Evolutionary conservation across 2,113 vertebrate species (phyloP), one percentile per base, ranked within the genome.

Genomic region (Ochotona curzoniae): DNA sequence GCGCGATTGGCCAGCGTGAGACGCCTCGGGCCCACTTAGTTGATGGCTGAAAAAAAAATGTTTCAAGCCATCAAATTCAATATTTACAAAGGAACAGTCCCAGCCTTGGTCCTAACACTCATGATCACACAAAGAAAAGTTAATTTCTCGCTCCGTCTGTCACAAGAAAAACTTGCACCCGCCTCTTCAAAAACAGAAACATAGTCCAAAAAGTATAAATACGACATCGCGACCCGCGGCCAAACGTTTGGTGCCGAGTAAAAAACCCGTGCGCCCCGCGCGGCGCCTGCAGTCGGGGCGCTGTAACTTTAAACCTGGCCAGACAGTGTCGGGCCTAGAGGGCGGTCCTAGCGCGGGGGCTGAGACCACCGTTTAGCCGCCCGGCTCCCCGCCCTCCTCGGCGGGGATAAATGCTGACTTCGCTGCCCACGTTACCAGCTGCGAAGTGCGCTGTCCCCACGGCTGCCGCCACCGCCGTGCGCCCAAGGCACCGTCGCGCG

Each of bases 301-400:
- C 97, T 98, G 98, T 98, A 98, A 98, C 98, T 97, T 97, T 98
- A 98, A 98, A 98, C 98, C 97, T 96, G 97, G 6, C 38, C 38
- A 44, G 38, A 44, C 38, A 44, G 38, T 44, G 38, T 44, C 38
- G 38, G 38, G 38, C 38, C 38, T 44, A 44, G 85, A 96, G 97
- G 98, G 98, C 97, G 98, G 98, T 92, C 95, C 97, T 63, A 88
- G 92, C 1, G 91, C 96, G 71, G 4, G 70, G 70, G 76, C 69
- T 7, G 93, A 67, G 98, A 98, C 98, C 98, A 98, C 98, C 97
- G 97, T 95, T 91, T 61, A 5, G 87, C 94, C 83, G 67, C 84
- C 93, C 61, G 2, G 80, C 89, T 93, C 96, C 97, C 97, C 97
- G 96, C 96, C 97, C 96, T 87, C 97, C 95, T 86, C 79, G 32